These are phyloP conservation scores for Epicauta chinensis DNA, from an alignment of 1,140 invertebrate species.

Conservation along the genomic window DNA sequence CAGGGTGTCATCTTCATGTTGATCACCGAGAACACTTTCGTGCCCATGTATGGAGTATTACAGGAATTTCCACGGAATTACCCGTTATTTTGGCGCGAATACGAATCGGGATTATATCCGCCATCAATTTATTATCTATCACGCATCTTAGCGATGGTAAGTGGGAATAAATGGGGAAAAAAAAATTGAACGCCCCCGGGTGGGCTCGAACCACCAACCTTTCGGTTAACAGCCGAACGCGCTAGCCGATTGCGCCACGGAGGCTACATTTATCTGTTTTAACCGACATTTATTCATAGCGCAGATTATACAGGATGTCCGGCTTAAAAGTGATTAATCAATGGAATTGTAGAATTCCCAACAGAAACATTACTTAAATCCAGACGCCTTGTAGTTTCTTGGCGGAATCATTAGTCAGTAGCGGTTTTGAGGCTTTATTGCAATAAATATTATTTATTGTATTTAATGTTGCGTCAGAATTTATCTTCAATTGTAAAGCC, in stretches of 20 bases:
- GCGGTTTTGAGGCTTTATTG: too few species aligned
- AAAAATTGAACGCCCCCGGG: slow-evolving; percentile 52
- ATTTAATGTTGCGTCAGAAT: too few species aligned
- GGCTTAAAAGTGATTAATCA: too few species aligned
- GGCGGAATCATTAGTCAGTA: too few species aligned
- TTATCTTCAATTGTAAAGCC: too few species aligned
- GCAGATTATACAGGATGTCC: too few species aligned
- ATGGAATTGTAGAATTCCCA: too few species aligned
- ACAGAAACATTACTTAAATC: too few species aligned
- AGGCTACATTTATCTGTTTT: slow-evolving; percentile 42
- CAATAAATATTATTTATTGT: too few species aligned
- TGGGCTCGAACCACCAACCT: slow-evolving; percentile 68
- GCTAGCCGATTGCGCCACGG: slow-evolving; percentile 63
- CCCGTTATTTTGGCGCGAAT: slow-evolving; percentile 71
- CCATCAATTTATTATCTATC: slow-evolving; percentile 68
- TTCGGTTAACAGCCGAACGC: slow-evolving; percentile 76
- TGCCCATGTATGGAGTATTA: slow-evolving; percentile 78
- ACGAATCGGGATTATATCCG: slow-evolving; percentile 68
- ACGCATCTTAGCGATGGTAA: slow-evolving; percentile 69
- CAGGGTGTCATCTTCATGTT: slow-evolving; percentile 78
- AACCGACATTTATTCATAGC: too few species aligned
- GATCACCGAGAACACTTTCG: slow-evolving; percentile 81
- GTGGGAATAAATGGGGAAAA: slow-evolving; percentile 25
- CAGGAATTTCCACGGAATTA: slow-evolving; percentile 71
- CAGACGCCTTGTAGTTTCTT: too few species aligned